Conservation (phyloP, 2,888 invertebrate species). For the Galerucella calmariensis region DNA sequence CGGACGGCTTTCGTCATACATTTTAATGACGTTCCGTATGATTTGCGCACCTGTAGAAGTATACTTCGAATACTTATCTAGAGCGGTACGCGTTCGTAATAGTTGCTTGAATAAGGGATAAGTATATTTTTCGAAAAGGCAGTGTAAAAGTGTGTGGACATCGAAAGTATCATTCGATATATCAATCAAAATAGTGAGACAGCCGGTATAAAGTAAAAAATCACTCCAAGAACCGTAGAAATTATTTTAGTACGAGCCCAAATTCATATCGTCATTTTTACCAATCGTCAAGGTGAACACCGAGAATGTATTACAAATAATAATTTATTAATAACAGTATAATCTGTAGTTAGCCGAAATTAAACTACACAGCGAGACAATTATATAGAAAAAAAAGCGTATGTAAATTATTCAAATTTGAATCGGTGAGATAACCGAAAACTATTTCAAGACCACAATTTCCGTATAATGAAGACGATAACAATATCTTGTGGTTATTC, state of each 20-base stretch:
- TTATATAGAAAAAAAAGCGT: not conserved
- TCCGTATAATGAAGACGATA: not conserved
- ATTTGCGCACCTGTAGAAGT: slow-evolving; percentile 1
- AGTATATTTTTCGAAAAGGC: too few species aligned
- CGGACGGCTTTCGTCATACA: slow-evolving; percentile 18
- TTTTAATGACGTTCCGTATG: slow-evolving; percentile 21
- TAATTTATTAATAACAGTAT: not conserved
- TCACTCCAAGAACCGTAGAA: too few species aligned
- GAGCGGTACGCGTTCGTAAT: not conserved
- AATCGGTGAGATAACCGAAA: not conserved
- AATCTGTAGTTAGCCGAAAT: not conserved
- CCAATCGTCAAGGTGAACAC: not conserved
- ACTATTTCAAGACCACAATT: slow-evolving; percentile 11
- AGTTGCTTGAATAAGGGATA: not conserved
- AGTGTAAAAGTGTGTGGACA: too few species aligned
- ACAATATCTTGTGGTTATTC: slow-evolving; percentile 2
- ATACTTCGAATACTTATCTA: not conserved
- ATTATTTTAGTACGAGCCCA: too few species aligned
- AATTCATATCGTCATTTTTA: too few species aligned
- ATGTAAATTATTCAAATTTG: not conserved
- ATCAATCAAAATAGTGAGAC: too few species aligned
- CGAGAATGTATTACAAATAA: not conserved
- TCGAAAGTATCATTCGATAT: too few species aligned
- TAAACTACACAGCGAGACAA: not conserved
- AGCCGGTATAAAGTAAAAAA: too few species aligned